Conservation (phyloP, 2,888 invertebrate species). For the Platycheirus rosarum region DNA sequence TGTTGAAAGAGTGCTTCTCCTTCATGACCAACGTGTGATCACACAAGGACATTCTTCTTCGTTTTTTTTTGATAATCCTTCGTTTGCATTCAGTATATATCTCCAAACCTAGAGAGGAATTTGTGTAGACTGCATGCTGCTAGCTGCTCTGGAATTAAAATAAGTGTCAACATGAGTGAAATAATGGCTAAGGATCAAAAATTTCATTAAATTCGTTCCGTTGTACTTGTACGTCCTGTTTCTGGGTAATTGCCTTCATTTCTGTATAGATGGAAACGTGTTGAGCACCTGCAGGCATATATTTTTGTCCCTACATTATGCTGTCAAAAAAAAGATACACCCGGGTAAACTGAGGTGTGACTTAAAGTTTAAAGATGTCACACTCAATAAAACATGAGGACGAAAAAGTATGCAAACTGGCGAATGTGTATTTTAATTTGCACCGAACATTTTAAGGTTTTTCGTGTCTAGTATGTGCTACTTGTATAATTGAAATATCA, state of each 20-base stretch:
- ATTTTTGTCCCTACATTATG: not conserved
- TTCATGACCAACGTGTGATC: constrained; percentile 68
- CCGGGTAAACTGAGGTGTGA: constrained; percentile 19
- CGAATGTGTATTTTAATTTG: constrained; percentile 5
- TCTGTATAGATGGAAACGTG: constrained; percentile 26
- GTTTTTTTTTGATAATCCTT: constrained; percentile 17
- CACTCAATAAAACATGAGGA: constrained; percentile 48
- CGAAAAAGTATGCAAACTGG: constrained; percentile 39
- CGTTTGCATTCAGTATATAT: constrained; percentile 28
- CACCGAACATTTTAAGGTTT: not conserved
- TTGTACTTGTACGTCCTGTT: constrained; percentile 33
- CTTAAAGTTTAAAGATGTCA: constrained; percentile 37
- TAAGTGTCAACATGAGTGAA: constrained; percentile 72
- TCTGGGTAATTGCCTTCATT: constrained; percentile 69
- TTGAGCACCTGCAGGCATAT: constrained; percentile 25
- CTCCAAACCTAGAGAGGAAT: constrained; percentile 26
- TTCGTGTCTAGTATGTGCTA: not conserved
- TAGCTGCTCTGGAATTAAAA: constrained; percentile 63
- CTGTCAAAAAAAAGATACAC: not conserved
- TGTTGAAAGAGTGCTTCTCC: constrained; percentile 41
- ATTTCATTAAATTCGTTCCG: constrained; percentile 69
- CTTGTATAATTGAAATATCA: too few relatives aligned
- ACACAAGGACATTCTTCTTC: constrained; percentile 45
- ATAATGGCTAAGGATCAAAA: constrained; percentile 71
- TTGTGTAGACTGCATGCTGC: constrained; percentile 54